Percentiles rank a stretch among this genome's conserved stretches.
Evolutionary conservation across 2,797 vertebrate species (phyloP).

Genomic region (Antennarius maculatus): DNA sequence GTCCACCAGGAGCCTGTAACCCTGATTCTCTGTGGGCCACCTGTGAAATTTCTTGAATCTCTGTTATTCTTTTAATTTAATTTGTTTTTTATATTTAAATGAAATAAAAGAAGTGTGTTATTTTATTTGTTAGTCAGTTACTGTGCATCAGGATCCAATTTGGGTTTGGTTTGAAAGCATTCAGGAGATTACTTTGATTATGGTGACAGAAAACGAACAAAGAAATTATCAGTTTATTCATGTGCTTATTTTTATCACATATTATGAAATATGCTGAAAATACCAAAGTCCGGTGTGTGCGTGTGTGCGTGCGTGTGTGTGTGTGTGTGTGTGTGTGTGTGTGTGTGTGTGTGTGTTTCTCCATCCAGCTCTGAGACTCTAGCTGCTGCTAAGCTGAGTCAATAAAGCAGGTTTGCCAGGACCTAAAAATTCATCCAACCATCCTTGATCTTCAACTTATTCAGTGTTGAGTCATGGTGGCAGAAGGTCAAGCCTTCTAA

Average conservation of each 20-base stretch:
- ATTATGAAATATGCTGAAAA: too few relatives aligned
- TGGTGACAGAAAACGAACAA: background rate
- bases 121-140: background rate
- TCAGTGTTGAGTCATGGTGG: too few relatives aligned
- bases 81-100: background rate
- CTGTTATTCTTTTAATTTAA: background rate
- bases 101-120: background rate
- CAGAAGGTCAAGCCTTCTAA: too few relatives aligned
- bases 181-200: background rate
- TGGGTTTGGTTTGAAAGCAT: background rate
- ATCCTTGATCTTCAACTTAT: too few relatives aligned
- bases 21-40: background rate
- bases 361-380: background rate
- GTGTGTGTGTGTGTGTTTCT: background rate
- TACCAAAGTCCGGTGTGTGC: too few relatives aligned
- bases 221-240: too few relatives aligned
- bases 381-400: constrained; percentile 1
- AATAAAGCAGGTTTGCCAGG: constrained; percentile 30
- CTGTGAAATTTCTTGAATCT: background rate
- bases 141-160: background rate
- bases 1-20: too few relatives aligned
- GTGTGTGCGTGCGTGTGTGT: background rate
- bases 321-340: background rate
- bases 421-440: background rate
- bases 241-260: too few relatives aligned